These are phyloP conservation scores for Norana najaformis DNA, from an alignment of 2,888 invertebrate species.

Conservation along the genomic window DNA sequence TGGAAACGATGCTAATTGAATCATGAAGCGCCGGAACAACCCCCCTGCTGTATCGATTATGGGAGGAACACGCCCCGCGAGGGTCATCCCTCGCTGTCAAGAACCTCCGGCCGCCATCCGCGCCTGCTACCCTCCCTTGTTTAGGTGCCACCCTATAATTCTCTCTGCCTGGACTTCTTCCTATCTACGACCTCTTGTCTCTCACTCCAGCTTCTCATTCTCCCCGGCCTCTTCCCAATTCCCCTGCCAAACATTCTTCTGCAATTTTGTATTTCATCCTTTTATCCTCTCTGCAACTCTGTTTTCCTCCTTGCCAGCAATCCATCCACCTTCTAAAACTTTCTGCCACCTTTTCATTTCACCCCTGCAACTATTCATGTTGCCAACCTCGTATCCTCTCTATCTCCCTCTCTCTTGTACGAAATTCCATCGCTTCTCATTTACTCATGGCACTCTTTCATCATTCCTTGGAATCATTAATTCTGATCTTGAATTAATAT, in stretches of 20 bases:
- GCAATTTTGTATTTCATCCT: too few species aligned
- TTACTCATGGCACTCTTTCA: too few species aligned
- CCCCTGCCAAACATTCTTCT: not conserved
- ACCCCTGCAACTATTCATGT: too few species aligned
- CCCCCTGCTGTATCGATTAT: constrained; percentile 13
- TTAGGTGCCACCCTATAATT: not conserved
- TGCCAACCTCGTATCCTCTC: too few species aligned
- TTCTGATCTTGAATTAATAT: too few species aligned
- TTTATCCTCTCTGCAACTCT: too few species aligned
- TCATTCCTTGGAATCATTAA: too few species aligned
- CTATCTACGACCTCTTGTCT: not conserved
- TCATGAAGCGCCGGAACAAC: not conserved
- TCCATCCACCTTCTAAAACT: too few species aligned
- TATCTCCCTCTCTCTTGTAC: too few species aligned
- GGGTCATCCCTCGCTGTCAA: not conserved
- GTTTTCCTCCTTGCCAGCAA: too few species aligned
- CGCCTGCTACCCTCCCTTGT: not conserved
- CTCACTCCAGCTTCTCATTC: not conserved
- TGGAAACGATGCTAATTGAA: constrained; percentile 13
- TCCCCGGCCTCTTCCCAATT: not conserved
- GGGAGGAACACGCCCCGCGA: not conserved
- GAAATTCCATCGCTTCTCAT: too few species aligned
- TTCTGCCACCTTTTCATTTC: too few species aligned
- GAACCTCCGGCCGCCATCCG: not conserved
- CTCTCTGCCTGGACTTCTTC: not conserved